Conservation (phyloP, 2,797 vertebrate genomes). For the Hippoglossus hippoglossus region DNA sequence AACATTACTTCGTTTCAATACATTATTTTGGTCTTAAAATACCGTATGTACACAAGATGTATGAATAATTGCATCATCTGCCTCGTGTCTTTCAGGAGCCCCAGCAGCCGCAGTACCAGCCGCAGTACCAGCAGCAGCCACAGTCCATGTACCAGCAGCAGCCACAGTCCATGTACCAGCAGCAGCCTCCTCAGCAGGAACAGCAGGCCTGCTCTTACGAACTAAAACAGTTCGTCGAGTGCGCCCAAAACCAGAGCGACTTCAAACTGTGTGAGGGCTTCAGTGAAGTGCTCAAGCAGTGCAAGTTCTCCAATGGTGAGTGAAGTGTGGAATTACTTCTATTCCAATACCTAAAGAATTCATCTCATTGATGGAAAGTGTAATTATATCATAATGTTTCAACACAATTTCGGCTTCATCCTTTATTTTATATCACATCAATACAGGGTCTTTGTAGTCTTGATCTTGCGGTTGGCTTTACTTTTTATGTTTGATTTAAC, state of each 20-base stretch:
- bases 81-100: slow-evolving; percentile 85
- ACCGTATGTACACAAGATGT: neutral
- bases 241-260: slow-evolving; percentile 94
- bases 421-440: neutral
- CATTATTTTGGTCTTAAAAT: neutral
- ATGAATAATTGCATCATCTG: slow-evolving; percentile 1
- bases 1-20: neutral
- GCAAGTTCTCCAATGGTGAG: slow-evolving; percentile 91
- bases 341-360: no score
- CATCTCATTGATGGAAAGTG: neutral
- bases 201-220: slow-evolving; percentile 89
- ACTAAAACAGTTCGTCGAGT: slow-evolving; percentile 94
- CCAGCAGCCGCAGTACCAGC: slow-evolving; percentile 68
- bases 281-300: slow-evolving; percentile 94
- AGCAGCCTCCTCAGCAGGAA: slow-evolving; percentile 81
- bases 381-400: neutral
- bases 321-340: slow-evolving; percentile 1
- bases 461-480: neutral
- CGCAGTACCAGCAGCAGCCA: slow-evolving; percentile 52
- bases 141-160: slow-evolving; percentile 59
- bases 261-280: slow-evolving; percentile 94
- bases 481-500: neutral
- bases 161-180: slow-evolving; percentile 78
- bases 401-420: neutral
- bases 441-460: neutral